Percentiles rank a stretch among this genome's conserved stretches.
Conservation (phyloP, 2,113 vertebrate species). For the Sinocyclocheilus maitianheensis region DNA sequence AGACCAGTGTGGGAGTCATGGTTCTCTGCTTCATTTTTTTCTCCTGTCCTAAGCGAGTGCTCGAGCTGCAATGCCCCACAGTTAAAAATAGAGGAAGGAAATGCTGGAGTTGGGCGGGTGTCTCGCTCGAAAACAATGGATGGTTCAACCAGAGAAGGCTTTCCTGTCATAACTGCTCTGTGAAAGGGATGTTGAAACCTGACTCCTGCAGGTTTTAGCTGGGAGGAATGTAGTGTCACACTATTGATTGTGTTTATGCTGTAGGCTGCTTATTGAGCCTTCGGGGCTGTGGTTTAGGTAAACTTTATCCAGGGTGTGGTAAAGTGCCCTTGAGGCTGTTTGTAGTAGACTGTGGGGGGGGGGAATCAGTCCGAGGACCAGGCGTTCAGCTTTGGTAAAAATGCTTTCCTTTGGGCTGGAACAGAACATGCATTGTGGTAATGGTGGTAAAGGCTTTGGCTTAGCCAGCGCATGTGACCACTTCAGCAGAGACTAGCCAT, state of each 20-base stretch:
- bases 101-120: slow-evolving; percentile 31
- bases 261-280: neutral
- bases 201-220: slow-evolving; percentile 31
- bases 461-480: slow-evolving; percentile 52
- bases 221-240: neutral
- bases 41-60: neutral
- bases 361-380: neutral
- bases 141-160: slow-evolving; percentile 21
- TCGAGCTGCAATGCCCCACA: neutral
- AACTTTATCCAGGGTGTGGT: slow-evolving; percentile 21
- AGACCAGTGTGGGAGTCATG: slow-evolving; percentile 21
- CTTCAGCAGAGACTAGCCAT: slow-evolving; percentile 38
- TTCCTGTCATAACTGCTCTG: slow-evolving; percentile 1
- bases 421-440: slow-evolving; percentile 48
- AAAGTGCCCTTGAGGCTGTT: neutral
- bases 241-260: neutral
- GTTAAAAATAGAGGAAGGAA: slow-evolving; percentile 46
- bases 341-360: neutral
- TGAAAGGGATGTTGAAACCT: slow-evolving; percentile 25
- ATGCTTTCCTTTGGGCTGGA: slow-evolving; percentile 33
- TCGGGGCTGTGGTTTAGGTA: neutral
- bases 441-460: slow-evolving; percentile 39
- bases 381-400: slow-evolving; percentile 23
- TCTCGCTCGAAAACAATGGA: slow-evolving; percentile 28
- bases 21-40: neutral